phyloP scores from a whole-genome alignment of 2,113 vertebrate species.

The Melanerpes aurifrons region DNA sequence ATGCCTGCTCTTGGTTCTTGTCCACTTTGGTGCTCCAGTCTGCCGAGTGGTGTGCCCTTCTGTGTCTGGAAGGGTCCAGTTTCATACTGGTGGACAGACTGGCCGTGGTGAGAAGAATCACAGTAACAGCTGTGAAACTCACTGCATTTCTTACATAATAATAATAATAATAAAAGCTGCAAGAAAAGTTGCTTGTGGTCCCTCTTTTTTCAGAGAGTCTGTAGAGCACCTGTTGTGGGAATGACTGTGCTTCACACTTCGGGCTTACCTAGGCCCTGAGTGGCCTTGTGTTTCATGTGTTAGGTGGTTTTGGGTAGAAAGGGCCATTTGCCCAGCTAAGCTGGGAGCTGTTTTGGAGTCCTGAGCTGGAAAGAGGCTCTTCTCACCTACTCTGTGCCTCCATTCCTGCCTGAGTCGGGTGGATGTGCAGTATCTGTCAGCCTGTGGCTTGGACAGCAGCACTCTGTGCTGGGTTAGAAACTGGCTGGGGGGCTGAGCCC shows the following conservation, averaged over 20 bases:
- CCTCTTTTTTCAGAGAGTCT: not conserved
- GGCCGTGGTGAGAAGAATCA: rapidly evolving
- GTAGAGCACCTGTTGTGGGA: not conserved
- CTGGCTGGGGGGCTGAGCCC: too few relatives aligned
- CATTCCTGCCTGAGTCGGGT: not conserved
- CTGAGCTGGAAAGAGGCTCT: not conserved
- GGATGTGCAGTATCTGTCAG: not conserved
- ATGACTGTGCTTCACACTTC: rapidly evolving
- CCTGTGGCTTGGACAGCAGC: too few relatives aligned
- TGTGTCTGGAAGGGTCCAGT: not conserved
- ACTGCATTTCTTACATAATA: not conserved
- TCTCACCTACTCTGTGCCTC: rapidly evolving
- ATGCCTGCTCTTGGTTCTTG: not conserved
- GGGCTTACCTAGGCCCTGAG: not conserved
- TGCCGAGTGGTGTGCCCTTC: not conserved
- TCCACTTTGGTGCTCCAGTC: not conserved
- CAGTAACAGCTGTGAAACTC: not conserved
- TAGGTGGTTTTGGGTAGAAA: not conserved
- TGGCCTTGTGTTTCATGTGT: rapidly evolving
- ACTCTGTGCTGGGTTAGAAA: too few relatives aligned
- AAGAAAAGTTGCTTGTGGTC: not conserved
- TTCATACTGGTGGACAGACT: not conserved
- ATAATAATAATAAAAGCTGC: not conserved
- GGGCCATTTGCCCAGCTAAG: not conserved
- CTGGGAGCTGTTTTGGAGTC: not conserved